Conservation (phyloP, 2,113 vertebrate genomes). For the Antechinus stuartii region DNA sequence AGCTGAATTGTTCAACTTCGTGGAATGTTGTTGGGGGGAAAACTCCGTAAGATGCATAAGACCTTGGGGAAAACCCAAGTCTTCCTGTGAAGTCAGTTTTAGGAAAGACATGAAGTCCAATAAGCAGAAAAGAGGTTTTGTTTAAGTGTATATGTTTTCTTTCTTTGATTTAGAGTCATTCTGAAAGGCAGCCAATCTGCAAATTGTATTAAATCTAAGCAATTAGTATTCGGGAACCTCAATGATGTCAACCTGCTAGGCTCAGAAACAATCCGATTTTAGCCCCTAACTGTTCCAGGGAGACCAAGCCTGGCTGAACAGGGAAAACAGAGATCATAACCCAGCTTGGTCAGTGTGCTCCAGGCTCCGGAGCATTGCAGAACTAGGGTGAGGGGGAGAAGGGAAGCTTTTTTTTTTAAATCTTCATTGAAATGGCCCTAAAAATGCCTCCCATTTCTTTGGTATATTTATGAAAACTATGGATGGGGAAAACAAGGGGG, state of each 20-base stretch:
- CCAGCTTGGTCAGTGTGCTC: not conserved
- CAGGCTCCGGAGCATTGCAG: not conserved
- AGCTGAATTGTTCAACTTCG: not conserved
- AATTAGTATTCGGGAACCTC: conserved; percentile 32
- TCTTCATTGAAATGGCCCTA: not conserved
- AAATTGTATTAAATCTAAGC: conserved; percentile 65
- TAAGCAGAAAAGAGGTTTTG: conserved; percentile 68
- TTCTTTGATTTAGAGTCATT: conserved; percentile 60
- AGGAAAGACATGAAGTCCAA: conserved; percentile 46
- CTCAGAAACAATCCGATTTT: conserved; percentile 5
- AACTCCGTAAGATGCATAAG: conserved; percentile 44
- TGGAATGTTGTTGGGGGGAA: conserved; percentile 50
- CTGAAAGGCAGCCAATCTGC: conserved; percentile 60
- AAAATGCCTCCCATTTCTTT: conserved; percentile 28
- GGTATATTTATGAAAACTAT: not conserved
- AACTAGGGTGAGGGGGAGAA: conserved; percentile 37
- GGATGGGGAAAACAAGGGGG: not conserved
- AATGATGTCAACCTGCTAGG: conserved; percentile 38
- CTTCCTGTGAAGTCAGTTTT: conserved; percentile 68
- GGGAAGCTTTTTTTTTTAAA: not conserved
- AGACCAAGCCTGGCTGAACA: conserved; percentile 16
- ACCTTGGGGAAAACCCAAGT: conserved; percentile 60
- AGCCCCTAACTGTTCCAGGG: not conserved
- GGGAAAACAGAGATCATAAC: not conserved
- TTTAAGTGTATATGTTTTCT: conserved; percentile 54